A percentile compares a stretch with the other conserved stretches of the same genome.
Evolutionary conservation across 2,113 vertebrate genomes (phyloP).

Genomic region (Leiothrix lutea): DNA sequence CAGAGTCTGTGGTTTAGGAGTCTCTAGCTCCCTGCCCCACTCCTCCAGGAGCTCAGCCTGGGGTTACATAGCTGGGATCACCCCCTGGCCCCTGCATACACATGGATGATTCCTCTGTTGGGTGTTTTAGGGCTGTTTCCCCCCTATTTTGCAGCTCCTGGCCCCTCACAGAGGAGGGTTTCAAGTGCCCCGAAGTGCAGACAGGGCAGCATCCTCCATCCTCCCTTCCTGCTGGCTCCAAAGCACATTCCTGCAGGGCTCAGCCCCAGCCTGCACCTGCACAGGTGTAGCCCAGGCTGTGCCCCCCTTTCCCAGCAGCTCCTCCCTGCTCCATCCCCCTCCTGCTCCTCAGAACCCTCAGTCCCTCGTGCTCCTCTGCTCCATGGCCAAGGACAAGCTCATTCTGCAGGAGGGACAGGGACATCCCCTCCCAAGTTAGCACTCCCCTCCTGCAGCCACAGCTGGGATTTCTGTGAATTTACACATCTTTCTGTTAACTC

Average conservation of each 20-base stretch:
- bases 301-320: not conserved
- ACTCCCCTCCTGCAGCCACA: not conserved
- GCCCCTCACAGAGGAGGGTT: not conserved
- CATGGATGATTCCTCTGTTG: rapidly evolving
- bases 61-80: too few relatives aligned
- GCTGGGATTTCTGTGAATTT: not conserved
- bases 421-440: not conserved
- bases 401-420: not conserved
- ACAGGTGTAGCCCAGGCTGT: not conserved
- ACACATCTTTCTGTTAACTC: not conserved
- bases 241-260: rapidly evolving
- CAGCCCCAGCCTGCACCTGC: not conserved
- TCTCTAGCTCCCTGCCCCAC: not conserved
- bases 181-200: not conserved
- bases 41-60: not conserved
- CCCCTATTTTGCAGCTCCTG: not conserved
- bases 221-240: not conserved
- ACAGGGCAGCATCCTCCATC: not conserved
- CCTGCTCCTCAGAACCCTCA: not conserved
- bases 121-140: not conserved
- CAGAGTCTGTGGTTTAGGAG: not conserved
- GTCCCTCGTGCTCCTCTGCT: rapidly evolving
- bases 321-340: not conserved
- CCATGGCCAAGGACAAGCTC: not conserved
- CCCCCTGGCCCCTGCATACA: too few relatives aligned